Conservation (phyloP, 1,140 invertebrate species). For the Micrasema longulum region DNA sequence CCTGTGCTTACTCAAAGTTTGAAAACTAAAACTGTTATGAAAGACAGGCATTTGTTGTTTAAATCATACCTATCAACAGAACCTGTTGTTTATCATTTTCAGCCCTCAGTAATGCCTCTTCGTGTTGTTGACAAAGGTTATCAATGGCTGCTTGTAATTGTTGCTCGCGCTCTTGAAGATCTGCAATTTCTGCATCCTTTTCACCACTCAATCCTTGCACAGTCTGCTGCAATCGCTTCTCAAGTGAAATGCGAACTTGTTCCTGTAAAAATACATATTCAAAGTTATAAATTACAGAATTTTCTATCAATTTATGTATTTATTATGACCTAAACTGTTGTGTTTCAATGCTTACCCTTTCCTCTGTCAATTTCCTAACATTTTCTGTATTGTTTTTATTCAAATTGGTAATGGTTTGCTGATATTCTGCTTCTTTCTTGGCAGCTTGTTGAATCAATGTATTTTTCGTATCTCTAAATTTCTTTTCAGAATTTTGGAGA, state of each 20-base stretch:
- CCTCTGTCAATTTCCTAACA: slow-evolving; percentile 80
- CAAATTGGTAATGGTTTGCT: slow-evolving; percentile 77
- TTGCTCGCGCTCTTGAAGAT: slow-evolving; percentile 78
- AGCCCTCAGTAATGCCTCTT: slow-evolving; percentile 83
- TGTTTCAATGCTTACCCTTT: slow-evolving; percentile 72
- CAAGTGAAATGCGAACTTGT: slow-evolving; percentile 75
- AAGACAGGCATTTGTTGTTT: no score
- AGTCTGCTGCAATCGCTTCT: slow-evolving; percentile 80
- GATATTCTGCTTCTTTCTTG: slow-evolving; percentile 81
- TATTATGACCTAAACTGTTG: no score
- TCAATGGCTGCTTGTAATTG: slow-evolving; percentile 81
- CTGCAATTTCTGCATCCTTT: slow-evolving; percentile 80
- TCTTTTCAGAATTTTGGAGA: slow-evolving; percentile 79
- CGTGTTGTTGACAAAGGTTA: slow-evolving; percentile 83
- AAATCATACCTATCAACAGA: slow-evolving; percentile 79
- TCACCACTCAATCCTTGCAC: slow-evolving; percentile 77
- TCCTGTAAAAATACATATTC: no score
- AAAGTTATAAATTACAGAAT: no score
- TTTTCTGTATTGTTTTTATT: slow-evolving; percentile 81
- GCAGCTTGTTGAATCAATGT: slow-evolving; percentile 77
- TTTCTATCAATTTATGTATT: no score
- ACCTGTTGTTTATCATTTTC: slow-evolving; percentile 92
- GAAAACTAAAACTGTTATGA: no score
- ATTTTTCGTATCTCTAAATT: slow-evolving; percentile 78
- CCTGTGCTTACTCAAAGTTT: no score